phyloP scores from a whole-genome alignment of 1,140 invertebrate species.

The Pseudomyrmex cubaensis region DNA sequence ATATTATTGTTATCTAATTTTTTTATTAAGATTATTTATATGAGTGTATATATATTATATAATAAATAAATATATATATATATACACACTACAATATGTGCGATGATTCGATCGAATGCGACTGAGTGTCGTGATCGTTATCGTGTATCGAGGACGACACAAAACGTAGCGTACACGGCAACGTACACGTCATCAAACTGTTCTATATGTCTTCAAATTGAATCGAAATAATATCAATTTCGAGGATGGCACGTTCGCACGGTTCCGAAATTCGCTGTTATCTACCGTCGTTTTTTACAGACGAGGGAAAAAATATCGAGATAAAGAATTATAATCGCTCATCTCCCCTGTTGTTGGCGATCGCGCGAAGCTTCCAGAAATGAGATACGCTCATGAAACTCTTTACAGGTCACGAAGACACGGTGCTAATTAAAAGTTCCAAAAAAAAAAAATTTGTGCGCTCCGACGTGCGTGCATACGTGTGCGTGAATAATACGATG shows the following conservation, averaged over 20 bases:
- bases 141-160: not conserved
- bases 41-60: not conserved
- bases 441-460: slow-evolving; percentile 58
- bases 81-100: slow-evolving; percentile 1
- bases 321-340: slow-evolving; percentile 20
- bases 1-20: slow-evolving; percentile 68
- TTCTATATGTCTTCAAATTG: slow-evolving; percentile 4
- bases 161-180: not conserved
- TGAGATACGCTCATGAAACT: slow-evolving; percentile 60
- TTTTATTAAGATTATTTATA: slow-evolving; percentile 53
- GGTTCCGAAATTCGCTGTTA: slow-evolving; percentile 14
- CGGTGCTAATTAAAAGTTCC: slow-evolving; percentile 84
- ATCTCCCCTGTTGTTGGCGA: slow-evolving; percentile 38
- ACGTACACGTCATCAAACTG: not conserved
- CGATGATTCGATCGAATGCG: slow-evolving; percentile 7
- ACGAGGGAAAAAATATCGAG: slow-evolving; percentile 12
- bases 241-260: slow-evolving; percentile 12
- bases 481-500: slow-evolving; percentile 42
- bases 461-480: slow-evolving; percentile 37
- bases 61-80: not conserved
- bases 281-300: slow-evolving; percentile 16
- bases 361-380: slow-evolving; percentile 46
- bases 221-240: slow-evolving; percentile 13
- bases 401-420: slow-evolving; percentile 72
- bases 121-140: slow-evolving; percentile 10